Conservation (phyloP, 2,113 vertebrate genomes). For the Chamaea fasciata region DNA sequence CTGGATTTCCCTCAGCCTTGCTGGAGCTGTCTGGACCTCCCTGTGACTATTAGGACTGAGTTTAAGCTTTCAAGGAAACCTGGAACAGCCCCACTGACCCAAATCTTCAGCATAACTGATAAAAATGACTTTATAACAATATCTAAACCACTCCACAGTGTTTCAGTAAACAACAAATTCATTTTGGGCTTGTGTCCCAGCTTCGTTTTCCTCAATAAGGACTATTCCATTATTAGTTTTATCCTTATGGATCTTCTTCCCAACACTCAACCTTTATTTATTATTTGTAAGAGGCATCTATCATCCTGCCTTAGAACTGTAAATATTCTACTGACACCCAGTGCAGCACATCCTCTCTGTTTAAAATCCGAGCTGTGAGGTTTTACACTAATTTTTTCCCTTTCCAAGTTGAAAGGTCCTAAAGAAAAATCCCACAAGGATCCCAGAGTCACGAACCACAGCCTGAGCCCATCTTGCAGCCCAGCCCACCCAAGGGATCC, state of each 20-base stretch:
- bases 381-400: slow-evolving; percentile 37
- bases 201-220: slow-evolving; percentile 4
- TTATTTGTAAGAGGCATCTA: slow-evolving; percentile 41
- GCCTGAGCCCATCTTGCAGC: neutral
- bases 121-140: neutral
- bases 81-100: neutral
- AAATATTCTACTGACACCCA: slow-evolving; percentile 40
- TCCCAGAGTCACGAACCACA: neutral
- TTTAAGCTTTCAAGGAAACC: neutral
- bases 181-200: neutral
- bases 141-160: neutral
- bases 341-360: slow-evolving; percentile 41
- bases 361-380: slow-evolving; percentile 39
- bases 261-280: slow-evolving; percentile 56
- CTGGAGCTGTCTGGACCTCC: neutral
- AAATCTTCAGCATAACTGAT: rapidly evolving
- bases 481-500: neutral
- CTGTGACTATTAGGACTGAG: neutral
- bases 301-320: slow-evolving; percentile 52
- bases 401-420: slow-evolving; percentile 10
- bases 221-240: neutral
- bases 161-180: slow-evolving; percentile 20
- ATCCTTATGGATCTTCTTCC: slow-evolving; percentile 29
- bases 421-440: neutral
- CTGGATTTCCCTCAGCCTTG: neutral